phyloP scores from a whole-genome alignment of 2,888 invertebrate species.

The Thereva nobilitata region DNA sequence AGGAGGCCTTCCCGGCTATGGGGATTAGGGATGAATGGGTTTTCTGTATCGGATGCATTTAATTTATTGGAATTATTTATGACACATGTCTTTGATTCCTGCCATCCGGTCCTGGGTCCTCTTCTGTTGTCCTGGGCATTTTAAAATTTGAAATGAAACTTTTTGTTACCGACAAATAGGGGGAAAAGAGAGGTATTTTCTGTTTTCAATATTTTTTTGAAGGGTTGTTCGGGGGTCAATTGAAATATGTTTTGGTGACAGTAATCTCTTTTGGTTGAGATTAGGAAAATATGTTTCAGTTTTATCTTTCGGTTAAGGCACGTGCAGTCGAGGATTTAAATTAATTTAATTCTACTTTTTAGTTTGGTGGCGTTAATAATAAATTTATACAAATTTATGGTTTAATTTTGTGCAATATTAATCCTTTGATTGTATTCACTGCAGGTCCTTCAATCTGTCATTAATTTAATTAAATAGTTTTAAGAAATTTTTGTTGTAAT shows the following conservation, averaged over 20 bases:
- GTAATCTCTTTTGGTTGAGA: conserved; percentile 56
- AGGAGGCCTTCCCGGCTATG: conserved; percentile 24
- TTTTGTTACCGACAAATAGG: conserved; percentile 5
- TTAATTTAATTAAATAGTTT: no score
- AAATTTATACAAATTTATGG: conserved; percentile 19
- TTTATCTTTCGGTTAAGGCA: conserved; percentile 36
- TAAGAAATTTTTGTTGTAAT: no score
- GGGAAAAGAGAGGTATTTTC: background rate
- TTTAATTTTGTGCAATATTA: conserved; percentile 7
- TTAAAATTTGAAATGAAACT: conserved; percentile 33
- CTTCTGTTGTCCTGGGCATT: background rate
- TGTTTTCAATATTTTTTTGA: conserved; percentile 10
- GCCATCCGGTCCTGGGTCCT: conserved; percentile 6
- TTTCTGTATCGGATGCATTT: conserved; percentile 56
- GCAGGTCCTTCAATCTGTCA: no score
- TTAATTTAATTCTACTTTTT: background rate
- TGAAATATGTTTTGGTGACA: conserved; percentile 59
- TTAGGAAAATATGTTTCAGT: conserved; percentile 47
- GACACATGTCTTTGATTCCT: conserved; percentile 46
- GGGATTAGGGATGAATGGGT: conserved; percentile 31
- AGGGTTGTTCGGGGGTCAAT: conserved; percentile 40
- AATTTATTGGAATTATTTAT: conserved; percentile 59
- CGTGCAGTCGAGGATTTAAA: conserved; percentile 24
- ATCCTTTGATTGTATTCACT: no score
- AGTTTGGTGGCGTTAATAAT: conserved; percentile 13